Evolutionary conservation across 2,797 vertebrate genomes (phyloP).

Genomic region (Cygnus olor): DNA sequence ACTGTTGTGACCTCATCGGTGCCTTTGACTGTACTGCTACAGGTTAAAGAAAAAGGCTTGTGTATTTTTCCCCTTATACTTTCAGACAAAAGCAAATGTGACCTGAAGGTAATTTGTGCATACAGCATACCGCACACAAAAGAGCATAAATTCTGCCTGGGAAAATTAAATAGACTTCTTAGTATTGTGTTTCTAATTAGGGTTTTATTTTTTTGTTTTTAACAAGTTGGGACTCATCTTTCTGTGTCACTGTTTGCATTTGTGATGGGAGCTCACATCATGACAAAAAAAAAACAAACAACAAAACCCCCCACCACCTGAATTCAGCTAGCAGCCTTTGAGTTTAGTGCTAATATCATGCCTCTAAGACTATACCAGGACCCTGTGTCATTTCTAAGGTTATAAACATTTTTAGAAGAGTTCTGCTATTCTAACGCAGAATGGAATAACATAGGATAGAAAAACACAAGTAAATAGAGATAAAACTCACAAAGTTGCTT

Average conservation of each 20-base stretch:
- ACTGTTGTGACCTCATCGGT: constrained; percentile 53
- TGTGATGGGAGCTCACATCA: neutral
- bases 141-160: neutral
- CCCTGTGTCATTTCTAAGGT: neutral
- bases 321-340: neutral
- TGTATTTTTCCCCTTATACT: constrained; percentile 17
- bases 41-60: constrained; percentile 27
- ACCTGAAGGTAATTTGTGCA: neutral
- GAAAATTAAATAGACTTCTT: neutral
- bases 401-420: neutral
- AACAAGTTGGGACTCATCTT: neutral
- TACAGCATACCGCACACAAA: neutral
- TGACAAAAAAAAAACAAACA: neutral
- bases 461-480: neutral
- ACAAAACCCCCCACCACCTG: no score
- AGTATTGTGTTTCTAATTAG: constrained; percentile 17
- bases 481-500: neutral
- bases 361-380: neutral
- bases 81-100: constrained; percentile 26
- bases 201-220: neutral
- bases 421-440: neutral
- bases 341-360: neutral
- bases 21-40: constrained; percentile 31
- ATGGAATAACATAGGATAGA: neutral
- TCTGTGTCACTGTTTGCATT: neutral